Evolutionary conservation across 1,140 invertebrate species (phyloP), one percentile per base, ranked within the genome.

Genomic region (Achatina immaculata): DNA sequence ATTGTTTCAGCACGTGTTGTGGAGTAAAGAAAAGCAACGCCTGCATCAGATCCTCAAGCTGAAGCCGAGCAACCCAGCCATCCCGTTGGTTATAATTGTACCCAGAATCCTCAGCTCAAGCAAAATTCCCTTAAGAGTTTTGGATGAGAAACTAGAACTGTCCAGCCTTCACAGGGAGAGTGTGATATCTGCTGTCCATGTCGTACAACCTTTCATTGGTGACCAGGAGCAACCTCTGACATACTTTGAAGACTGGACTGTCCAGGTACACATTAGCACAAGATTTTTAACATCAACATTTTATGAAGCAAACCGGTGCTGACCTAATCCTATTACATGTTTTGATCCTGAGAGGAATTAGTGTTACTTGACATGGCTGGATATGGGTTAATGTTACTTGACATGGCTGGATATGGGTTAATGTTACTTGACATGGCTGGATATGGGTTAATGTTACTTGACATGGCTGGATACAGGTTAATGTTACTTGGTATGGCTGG

Each of bases 71-170:
- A 43, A 69, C 68, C 87, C 89, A 38, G 62, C 83, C 6, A 69
- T 88, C 14, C 88, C 88, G 45, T 83, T 90, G 82, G 84, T 88
- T 38, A 58, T 89, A 28, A 34, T 90, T 38, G 45, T 81, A 21
- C 85, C 87, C n/a, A 34, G 80, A 28, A 19, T 82, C 58, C n/a
- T 76, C 55, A 80, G 78, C 80, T 74, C 84, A 7, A 43, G 80
- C 38, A 36, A 81, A 6, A 80, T 79, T 73, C 40, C 78, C 6
- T 68, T 79, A 21, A 38, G 83, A 36, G 55, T 87, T 0, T 19
- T 69, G 28, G 68, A 83, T 48, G 40, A 43, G 1, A 81, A 74
- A 31, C 75, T 89, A 72, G 81, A 83, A 55, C 43, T 89, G n/a
- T 69, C 83, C 55, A 55, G 81, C 7, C 83, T 83, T 36, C 14